Base-by-base conservation (phyloP, 53 echinoderm and acorn worm genomes). In the Apostichopus leukothele region DNA sequence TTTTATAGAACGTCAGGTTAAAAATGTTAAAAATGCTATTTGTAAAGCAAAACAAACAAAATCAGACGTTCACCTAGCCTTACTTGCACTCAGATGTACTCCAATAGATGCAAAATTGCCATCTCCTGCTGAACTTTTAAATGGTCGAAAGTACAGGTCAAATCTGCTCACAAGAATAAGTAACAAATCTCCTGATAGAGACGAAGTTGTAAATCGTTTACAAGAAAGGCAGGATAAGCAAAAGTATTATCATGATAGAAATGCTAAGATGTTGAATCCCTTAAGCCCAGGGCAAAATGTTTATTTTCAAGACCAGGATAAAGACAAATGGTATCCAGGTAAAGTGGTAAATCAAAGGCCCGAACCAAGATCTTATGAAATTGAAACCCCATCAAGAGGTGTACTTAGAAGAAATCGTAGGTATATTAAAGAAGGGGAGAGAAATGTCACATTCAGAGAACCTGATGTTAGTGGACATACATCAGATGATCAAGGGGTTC, bases 291-390 rank as follows among this genome's bases (percentile, higher is more conserved):
- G 84, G 20, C 84, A 83, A 57, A 60, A 19, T 83, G 63, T 60
- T 11, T 25, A 6, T 60, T 9, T 83, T 23, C 84, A 83, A 61
- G 59, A 61, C 13, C 84, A 12, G 57, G 84, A 61, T 3, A 83
- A 19, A 53, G 60, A 54, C 4, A 59, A 18, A 25, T 83, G 84
- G 60, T 61, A 9, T 59, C 84, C 23, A 21, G 84, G 60, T 7
- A 83, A 21, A 25, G 55, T 83, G 7, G 25, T 83, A 19, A 53
- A 1, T 5, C 19, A 75, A 9, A 68, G 90, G 74, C 22, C 76
- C 6, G 90, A 90, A 26, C 84, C 90, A 9, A 90, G 90, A 73
- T 90, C 90, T 5, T 90, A 90, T 21, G 85, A 83, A 57, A 21
- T 84, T 13, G 26, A 84, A 71, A 74, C 60, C 13, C 9, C 60